Evolutionary conservation across 1,140 invertebrate genomes (phyloP), one percentile per base, ranked within the genome.

Genomic region (Xylocopa sonorina): DNA sequence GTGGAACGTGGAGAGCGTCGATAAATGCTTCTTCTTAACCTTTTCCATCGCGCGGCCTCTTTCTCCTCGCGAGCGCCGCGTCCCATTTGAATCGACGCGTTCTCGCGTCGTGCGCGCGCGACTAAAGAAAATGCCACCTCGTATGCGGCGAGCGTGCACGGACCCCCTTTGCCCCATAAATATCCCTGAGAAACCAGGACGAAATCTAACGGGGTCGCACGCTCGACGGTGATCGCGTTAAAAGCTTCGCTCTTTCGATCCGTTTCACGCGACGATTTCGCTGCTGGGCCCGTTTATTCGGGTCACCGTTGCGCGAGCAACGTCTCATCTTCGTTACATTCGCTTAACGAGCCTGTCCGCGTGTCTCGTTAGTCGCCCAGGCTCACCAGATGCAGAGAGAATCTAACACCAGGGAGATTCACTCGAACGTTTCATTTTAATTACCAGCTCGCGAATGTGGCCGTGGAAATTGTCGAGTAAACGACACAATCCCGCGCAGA

Each of bases 111-210:
- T 10, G 64, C 16, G 41, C 32, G 21, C 55, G 67, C 16, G 18
- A 24, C n/a, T 14, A 1, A 50, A 60, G 46, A 48, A 78, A 81
- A 79, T 50, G 51, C 72, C 63, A 43, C n/a, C n/a, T 66, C 63
- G 55, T 16, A 62, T 51, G 77, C 50, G 76, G 27, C 29, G 38
- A 34, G n/a, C n/a, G n/a, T n/a, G n/a, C n/a, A n/a, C n/a, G n/a
- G n/a, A n/a, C n/a, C 48, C 51, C 2, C 7, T 6, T 38, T 73
- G 7, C 68, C 66, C 24, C 21, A n/a, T 74, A 82, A 62, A 75
- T 64, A 68, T 82, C 48, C 50, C n/a, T 72, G 73, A 57, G 43
- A 84, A 78, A 73, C 50, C 29, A 16, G 64, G 75, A 53, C 67
- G 16, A 78, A 69, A 78, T 63, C 73, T 46, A 77, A 72, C 72